These are phyloP conservation scores for Mechanitis mazaeus DNA, from an alignment of 2,888 invertebrate genomes.

Conservation along the genomic window DNA sequence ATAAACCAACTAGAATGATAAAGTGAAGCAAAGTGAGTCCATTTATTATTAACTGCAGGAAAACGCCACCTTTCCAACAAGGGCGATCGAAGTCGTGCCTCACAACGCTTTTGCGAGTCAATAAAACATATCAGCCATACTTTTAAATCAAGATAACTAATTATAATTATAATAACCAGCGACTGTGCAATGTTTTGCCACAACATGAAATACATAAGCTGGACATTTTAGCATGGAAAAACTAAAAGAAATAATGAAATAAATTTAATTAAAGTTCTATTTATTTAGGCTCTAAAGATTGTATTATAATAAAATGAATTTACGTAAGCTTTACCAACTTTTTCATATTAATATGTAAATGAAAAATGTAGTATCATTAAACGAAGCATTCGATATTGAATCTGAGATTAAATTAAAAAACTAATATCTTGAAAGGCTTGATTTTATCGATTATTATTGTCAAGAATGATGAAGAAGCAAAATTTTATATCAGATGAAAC, in stretches of 20 bases:
- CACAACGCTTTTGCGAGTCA: not conserved
- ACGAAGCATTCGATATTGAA: not conserved
- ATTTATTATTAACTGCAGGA: slow-evolving; percentile 24
- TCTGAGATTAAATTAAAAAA: not conserved
- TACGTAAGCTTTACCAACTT: too few species aligned
- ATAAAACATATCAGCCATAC: not conserved
- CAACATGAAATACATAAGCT: too few species aligned
- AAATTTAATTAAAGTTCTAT: too few species aligned
- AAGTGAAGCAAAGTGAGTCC: slow-evolving; percentile 26
- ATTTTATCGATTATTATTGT: slow-evolving; percentile 16
- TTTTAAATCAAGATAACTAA: slow-evolving; percentile 2
- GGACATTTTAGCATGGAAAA: too few species aligned
- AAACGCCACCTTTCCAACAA: slow-evolving; percentile 24
- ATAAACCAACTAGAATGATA: slow-evolving; percentile 49
- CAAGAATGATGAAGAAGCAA: slow-evolving; percentile 51
- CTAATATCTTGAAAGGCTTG: not conserved
- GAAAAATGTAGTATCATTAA: too few species aligned
- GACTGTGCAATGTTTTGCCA: too few species aligned
- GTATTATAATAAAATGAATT: too few species aligned
- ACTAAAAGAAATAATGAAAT: too few species aligned
- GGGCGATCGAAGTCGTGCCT: slow-evolving; percentile 15
- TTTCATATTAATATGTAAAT: too few species aligned
- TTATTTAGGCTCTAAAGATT: too few species aligned
- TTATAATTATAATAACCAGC: too few species aligned
- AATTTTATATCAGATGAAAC: slow-evolving; percentile 55